Evolutionary conservation across 2,113 vertebrate species (phyloP).

Genomic region (Nothocercus nigrocapillus): DNA sequence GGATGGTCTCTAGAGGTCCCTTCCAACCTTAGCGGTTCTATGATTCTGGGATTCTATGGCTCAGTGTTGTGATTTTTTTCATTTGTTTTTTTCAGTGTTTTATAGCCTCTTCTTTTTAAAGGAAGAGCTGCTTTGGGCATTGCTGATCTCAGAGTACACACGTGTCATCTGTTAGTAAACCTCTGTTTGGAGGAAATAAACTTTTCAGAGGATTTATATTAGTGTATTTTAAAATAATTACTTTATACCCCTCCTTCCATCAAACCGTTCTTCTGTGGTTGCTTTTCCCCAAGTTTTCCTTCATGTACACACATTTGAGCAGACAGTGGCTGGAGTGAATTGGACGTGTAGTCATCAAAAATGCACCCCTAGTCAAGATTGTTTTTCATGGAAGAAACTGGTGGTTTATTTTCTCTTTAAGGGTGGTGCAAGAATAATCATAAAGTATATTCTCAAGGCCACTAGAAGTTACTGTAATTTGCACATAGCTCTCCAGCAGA

Average conservation of each 20-base stretch:
- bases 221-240: background rate
- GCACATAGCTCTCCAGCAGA: background rate
- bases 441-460: background rate
- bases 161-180: background rate
- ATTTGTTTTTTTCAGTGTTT: background rate
- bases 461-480: slow-evolving; percentile 13
- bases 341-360: slow-evolving; percentile 10
- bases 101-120: background rate
- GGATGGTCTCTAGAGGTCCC: too few species aligned
- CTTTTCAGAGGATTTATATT: background rate
- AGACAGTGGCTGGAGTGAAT: slow-evolving; percentile 25
- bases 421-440: slow-evolving; percentile 10
- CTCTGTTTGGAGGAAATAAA: background rate
- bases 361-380: background rate
- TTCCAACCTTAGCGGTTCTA: too few species aligned
- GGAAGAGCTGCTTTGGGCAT: background rate
- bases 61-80: background rate
- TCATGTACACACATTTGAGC: background rate
- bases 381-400: background rate
- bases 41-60: background rate
- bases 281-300: background rate
- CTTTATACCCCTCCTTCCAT: background rate
- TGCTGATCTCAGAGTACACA: background rate
- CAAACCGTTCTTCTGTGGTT: background rate
- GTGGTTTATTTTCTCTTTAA: slow-evolving; percentile 34